A percentile compares a stretch with the other conserved stretches of the same genome.
Conservation (phyloP, 2,797 vertebrate genomes). For the Holocentrus rufus region DNA sequence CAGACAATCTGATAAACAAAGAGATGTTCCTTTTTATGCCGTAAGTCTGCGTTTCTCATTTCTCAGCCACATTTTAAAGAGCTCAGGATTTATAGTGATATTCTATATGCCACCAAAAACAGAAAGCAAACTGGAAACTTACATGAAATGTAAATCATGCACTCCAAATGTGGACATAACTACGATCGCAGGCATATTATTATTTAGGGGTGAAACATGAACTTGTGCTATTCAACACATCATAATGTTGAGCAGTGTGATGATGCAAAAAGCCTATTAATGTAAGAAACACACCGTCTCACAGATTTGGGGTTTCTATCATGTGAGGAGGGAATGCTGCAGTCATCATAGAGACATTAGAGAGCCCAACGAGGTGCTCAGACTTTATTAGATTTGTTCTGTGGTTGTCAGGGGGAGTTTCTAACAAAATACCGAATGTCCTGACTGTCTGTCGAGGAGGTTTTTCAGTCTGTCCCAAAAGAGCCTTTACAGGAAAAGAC, state of each 20-base stretch:
- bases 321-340: slow-evolving; percentile 7
- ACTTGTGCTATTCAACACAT: slow-evolving; percentile 2
- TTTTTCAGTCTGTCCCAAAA: slow-evolving; percentile 55
- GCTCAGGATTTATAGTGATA: slow-evolving; percentile 29
- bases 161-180: slow-evolving; percentile 10
- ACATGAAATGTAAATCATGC: slow-evolving; percentile 11
- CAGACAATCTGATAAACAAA: slow-evolving; percentile 37
- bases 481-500: slow-evolving; percentile 62
- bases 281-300: neutral
- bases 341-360: slow-evolving; percentile 46
- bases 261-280: slow-evolving; percentile 1
- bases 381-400: slow-evolving; percentile 74
- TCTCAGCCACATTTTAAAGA: slow-evolving; percentile 30
- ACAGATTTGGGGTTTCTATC: slow-evolving; percentile 21
- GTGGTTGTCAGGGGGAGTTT: slow-evolving; percentile 58
- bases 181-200: slow-evolving; percentile 14
- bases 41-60: slow-evolving; percentile 52
- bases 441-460: slow-evolving; percentile 46
- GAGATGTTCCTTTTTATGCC: neutral
- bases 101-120: slow-evolving; percentile 36
- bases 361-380: slow-evolving; percentile 66
- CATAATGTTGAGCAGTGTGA: slow-evolving; percentile 1
- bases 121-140: slow-evolving; percentile 35
- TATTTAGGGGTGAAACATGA: neutral
- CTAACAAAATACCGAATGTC: slow-evolving; percentile 47